Evolutionary conservation across 53 echinoderm and acorn worm genomes (phyloP), one percentile per base, ranked within the genome.

Genomic region (Actinopyga echinites): DNA sequence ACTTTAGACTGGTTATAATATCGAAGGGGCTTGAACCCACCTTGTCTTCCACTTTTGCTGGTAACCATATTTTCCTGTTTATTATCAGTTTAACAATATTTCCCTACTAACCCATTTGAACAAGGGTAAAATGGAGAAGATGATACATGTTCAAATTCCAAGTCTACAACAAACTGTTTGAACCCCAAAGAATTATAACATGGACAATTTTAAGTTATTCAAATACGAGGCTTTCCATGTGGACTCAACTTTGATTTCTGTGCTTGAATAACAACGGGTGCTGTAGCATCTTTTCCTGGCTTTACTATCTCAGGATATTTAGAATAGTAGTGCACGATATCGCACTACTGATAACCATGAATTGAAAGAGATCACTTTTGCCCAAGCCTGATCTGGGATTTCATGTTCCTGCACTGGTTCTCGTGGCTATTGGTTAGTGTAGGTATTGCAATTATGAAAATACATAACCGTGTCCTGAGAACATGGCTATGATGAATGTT

Each of bases 91-190:
- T 74, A 64, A 13, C 82, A 77, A 20, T 86, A 86, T 54, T 77
- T 49, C 38, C 82, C 90, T 54, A 83, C 89, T 65, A 73, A 85
- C 26, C 85, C 88, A 74, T 88, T 88, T 10, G 28, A 64, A 8
- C 31, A 5, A 64, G 33, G 64, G 15, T 33, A 33, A 0, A n/a
- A 7, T 3, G 37, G 37, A 37, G 7, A 37, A 5, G 37, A 37
- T 37, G 37, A 5, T 37, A 37, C 37, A 37, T 37, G 37, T 37
- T 37, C 7, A 7, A 37, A 37, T 7, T 37, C 37, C 37, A 5
- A 37, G 37, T 37, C 37, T 37, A 5, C 7, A 37, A 37, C 37
- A 37, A 7, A 37, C 37, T 7, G 3, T 3, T 37, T 3, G 37
- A 37, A 37, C 37, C 7, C 3, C 7, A 3, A 3, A 37, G 37